phyloP scores from a whole-genome alignment of 2,797 vertebrate genomes.

The Varecia variegata region DNA sequence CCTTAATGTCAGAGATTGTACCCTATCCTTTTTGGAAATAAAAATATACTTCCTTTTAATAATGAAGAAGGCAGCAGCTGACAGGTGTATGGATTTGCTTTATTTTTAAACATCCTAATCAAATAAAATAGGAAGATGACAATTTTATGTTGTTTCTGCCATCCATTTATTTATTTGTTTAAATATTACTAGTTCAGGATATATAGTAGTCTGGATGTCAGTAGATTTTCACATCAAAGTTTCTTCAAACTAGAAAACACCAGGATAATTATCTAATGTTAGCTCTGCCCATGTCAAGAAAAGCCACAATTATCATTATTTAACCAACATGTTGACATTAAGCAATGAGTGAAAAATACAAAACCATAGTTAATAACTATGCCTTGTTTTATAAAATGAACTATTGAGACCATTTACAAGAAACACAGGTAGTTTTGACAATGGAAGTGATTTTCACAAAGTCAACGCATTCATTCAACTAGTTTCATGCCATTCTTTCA shows the following conservation, averaged over 20 bases:
- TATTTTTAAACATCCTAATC: not conserved
- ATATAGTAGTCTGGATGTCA: conserved; percentile 9
- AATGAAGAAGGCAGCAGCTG: not conserved
- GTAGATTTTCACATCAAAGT: not conserved
- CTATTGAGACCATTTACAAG: not conserved
- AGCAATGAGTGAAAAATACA: not conserved
- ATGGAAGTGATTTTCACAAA: conserved; percentile 11
- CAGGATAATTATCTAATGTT: not conserved
- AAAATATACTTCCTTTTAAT: conserved; percentile 37
- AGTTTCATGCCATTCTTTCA: not conserved
- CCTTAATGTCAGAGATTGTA: not conserved
- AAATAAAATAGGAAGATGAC: conserved; percentile 37
- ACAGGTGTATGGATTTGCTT: not conserved
- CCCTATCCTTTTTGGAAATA: not conserved
- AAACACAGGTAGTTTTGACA: not conserved
- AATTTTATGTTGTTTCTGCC: not conserved
- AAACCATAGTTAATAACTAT: not conserved
- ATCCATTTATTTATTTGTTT: not conserved
- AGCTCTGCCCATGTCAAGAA: not conserved
- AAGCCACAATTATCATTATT: conserved; percentile 16
- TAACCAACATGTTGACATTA: conserved; percentile 3
- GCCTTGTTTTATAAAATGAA: not conserved
- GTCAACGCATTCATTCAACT: not conserved
- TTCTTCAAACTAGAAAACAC: not conserved
- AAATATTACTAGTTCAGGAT: conserved; percentile 34